A percentile compares a stretch with the other conserved stretches of the same genome.
Evolutionary conservation across 2,113 vertebrate genomes (phyloP).

Genomic region (Poeciliopsis prolifica): DNA sequence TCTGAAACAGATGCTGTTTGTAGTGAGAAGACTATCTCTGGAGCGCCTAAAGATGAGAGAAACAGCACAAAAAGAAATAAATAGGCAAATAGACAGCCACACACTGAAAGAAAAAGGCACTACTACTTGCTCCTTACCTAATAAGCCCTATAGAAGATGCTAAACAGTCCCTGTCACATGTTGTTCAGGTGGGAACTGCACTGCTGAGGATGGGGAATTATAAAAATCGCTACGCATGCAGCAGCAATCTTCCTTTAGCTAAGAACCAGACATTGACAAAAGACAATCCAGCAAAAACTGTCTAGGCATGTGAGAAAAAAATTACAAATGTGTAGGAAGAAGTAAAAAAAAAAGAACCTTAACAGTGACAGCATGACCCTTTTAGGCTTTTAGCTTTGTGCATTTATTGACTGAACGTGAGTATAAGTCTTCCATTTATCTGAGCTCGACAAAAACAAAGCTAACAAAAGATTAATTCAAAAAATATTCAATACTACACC

Average conservation of each 20-base stretch:
- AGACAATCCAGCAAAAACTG: constrained; percentile 8
- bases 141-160: constrained; percentile 28
- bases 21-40: constrained; percentile 12
- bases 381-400: constrained; percentile 51
- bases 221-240: constrained; percentile 34
- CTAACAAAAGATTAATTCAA: constrained; percentile 60
- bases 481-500: constrained; percentile 43
- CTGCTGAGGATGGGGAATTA: constrained; percentile 28
- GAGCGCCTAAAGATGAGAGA: constrained; percentile 51
- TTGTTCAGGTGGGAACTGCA: constrained; percentile 33
- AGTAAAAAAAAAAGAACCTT: constrained; percentile 12
- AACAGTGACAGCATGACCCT: constrained; percentile 29
- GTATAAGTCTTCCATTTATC: constrained; percentile 25
- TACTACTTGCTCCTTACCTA: constrained; percentile 43
- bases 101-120: constrained; percentile 26
- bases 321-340: constrained; percentile 17
- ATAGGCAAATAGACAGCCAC: constrained; percentile 17
- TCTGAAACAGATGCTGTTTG: constrained; percentile 70
- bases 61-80: constrained; percentile 20
- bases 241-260: constrained; percentile 6
- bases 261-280: constrained; percentile 45
- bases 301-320: constrained; percentile 10
- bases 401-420: constrained; percentile 37
- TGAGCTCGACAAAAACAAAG: constrained; percentile 48
- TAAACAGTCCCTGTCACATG: constrained; percentile 24